These are phyloP conservation scores for Fundulus diaphanus DNA, from an alignment of 2,797 vertebrate genomes.

Conservation along the genomic window DNA sequence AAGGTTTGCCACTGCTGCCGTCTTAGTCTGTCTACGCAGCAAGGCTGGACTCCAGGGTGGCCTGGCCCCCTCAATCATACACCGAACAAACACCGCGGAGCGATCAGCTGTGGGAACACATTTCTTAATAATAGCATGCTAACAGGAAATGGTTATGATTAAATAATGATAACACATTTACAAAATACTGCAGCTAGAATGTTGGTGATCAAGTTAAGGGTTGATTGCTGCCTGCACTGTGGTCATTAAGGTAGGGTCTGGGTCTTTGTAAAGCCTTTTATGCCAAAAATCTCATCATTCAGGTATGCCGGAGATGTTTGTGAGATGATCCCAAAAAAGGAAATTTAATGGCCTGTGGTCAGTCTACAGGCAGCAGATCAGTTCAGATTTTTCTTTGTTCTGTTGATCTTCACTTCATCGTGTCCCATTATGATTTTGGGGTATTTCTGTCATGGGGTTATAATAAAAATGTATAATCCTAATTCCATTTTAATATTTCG, in stretches of 20 bases:
- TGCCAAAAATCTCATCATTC: slow-evolving; percentile 4
- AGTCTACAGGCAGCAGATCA: background rate
- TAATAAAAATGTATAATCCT: background rate
- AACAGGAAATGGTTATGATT: slow-evolving; percentile 79
- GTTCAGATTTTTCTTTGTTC: background rate
- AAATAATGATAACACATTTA: slow-evolving; percentile 71
- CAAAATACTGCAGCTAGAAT: slow-evolving; percentile 67
- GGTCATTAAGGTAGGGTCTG: slow-evolving; percentile 20
- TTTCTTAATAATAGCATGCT: slow-evolving; percentile 75
- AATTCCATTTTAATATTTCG: background rate
- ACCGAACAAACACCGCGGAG: slow-evolving; percentile 69
- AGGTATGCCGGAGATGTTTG: background rate
- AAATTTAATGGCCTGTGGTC: too few relatives aligned
- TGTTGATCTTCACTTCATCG: background rate
- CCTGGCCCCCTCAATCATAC: slow-evolving; percentile 68
- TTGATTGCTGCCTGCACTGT: slow-evolving; percentile 44
- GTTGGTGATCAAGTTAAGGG: slow-evolving; percentile 40
- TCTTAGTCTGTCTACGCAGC: slow-evolving; percentile 56
- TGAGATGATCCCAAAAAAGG: too few relatives aligned
- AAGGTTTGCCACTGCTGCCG: slow-evolving; percentile 70
- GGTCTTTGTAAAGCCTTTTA: slow-evolving; percentile 1
- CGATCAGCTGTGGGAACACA: slow-evolving; percentile 52
- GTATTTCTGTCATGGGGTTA: background rate
- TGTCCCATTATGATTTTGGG: background rate
- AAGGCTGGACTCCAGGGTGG: slow-evolving; percentile 44